A percentile compares a stretch with the other conserved stretches of the same genome.
Evolutionary conservation across 2,797 vertebrate genomes (phyloP).

Genomic region (Pangasius larnaudii): DNA sequence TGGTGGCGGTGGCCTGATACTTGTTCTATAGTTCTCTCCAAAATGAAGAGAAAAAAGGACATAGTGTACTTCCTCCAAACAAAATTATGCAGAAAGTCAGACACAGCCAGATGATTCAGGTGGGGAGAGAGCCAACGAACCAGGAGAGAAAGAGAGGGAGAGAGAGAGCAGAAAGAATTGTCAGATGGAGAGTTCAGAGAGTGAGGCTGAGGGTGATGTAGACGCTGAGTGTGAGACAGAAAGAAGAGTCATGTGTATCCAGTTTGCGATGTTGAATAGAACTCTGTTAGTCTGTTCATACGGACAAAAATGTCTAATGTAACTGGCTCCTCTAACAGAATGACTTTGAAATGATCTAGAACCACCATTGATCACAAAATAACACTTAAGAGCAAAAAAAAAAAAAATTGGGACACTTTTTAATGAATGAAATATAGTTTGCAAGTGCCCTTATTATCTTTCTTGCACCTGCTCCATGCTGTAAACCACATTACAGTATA

Average conservation of each 20-base stretch:
- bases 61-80: neutral
- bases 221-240: constrained; percentile 1
- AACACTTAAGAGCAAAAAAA: neutral
- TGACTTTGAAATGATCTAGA: neutral
- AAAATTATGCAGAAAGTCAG: constrained; percentile 3
- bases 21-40: neutral
- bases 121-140: constrained; percentile 4
- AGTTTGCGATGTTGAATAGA: neutral
- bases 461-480: neutral
- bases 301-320: neutral
- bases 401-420: neutral
- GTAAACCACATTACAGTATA: neutral
- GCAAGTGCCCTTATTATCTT: neutral
- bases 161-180: constrained; percentile 7
- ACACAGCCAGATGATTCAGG: constrained; percentile 2
- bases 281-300: neutral
- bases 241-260: neutral
- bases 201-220: neutral
- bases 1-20: neutral
- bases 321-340: neutral
- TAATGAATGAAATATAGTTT: neutral
- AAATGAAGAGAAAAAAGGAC: neutral
- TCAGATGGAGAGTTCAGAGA: constrained; percentile 12
- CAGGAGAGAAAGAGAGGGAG: neutral
- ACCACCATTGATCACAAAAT: neutral